These are phyloP conservation scores for Cebus imitator DNA, from an alignment of 2,113 vertebrate species.

Conservation along the genomic window DNA sequence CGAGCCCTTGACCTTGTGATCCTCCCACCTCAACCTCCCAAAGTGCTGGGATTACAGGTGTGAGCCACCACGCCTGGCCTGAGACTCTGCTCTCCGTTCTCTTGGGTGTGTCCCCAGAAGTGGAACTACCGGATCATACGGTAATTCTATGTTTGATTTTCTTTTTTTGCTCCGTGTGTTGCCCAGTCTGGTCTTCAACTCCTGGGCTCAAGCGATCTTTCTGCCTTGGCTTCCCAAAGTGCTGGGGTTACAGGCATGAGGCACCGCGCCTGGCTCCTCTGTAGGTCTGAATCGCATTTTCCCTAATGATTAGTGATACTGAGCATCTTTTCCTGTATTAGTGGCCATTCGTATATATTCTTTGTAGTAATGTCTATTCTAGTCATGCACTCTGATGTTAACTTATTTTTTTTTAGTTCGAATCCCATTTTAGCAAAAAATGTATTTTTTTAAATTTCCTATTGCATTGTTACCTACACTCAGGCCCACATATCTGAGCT, in stretches of 20 bases:
- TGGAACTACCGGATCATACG: not conserved
- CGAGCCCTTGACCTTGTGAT: too few relatives aligned
- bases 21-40: too few relatives aligned
- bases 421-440: too few relatives aligned
- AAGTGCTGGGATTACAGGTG: too few relatives aligned
- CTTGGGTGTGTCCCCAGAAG: not conserved
- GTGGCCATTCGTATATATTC: not conserved
- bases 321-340: not conserved
- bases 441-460: not conserved
- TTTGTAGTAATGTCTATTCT: not conserved
- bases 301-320: not conserved
- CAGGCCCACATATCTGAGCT: not conserved
- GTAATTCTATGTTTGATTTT: not conserved
- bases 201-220: not conserved
- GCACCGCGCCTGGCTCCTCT: not conserved
- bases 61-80: too few relatives aligned
- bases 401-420: not conserved
- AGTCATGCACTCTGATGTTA: not conserved
- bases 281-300: not conserved
- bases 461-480: not conserved
- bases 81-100: not conserved
- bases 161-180: not conserved
- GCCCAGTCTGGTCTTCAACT: not conserved
- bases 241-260: not conserved
- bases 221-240: not conserved